Conservation (phyloP, 1,140 invertebrate species). For the Bombus confusus region DNA sequence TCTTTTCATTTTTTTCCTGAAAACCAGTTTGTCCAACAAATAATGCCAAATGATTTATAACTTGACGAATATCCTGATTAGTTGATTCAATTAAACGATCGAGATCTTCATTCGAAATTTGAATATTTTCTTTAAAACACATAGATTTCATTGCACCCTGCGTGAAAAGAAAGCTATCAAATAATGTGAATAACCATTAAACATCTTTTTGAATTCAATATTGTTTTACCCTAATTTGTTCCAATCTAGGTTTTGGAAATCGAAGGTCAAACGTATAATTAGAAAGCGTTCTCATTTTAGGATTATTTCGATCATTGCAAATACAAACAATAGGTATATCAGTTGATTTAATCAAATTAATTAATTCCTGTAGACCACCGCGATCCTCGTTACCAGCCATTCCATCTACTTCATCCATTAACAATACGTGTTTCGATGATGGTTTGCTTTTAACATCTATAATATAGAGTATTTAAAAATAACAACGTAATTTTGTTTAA, state of each 20-base stretch:
- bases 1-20: slow-evolving; percentile 82
- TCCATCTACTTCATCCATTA: slow-evolving; percentile 99
- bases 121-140: slow-evolving; percentile 95
- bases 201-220: background rate
- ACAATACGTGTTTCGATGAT: slow-evolving; percentile 91
- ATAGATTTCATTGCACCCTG: slow-evolving; percentile 94
- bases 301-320: slow-evolving; percentile 98
- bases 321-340: slow-evolving; percentile 98
- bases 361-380: slow-evolving; percentile 97
- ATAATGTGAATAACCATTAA: background rate
- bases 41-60: slow-evolving; percentile 93
- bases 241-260: slow-evolving; percentile 90
- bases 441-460: slow-evolving; percentile 64
- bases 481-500: background rate
- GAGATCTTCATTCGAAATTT: slow-evolving; percentile 89
- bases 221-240: slow-evolving; percentile 93
- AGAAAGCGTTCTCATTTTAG: slow-evolving; percentile 95
- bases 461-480: slow-evolving; percentile 2
- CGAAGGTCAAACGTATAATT: slow-evolving; percentile 98
- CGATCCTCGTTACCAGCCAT: slow-evolving; percentile 99
- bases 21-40: slow-evolving; percentile 85
- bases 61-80: slow-evolving; percentile 97
- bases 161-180: background rate
- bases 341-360: slow-evolving; percentile 94
- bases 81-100: slow-evolving; percentile 93